Conservation (phyloP, 2,113 vertebrate species). For the Elachura formosa region DNA sequence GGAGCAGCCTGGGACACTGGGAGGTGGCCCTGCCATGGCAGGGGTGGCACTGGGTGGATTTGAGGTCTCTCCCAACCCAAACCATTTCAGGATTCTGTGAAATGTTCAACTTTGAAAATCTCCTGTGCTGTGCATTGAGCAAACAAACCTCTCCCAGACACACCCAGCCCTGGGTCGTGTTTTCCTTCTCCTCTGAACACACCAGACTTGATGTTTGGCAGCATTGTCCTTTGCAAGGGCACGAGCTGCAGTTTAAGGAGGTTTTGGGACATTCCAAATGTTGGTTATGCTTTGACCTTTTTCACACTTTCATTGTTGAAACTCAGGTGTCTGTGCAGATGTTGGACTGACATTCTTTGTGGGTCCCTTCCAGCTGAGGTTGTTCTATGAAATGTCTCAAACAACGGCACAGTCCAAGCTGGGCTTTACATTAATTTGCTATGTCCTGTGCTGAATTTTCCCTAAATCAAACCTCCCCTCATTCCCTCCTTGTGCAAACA, state of each 20-base stretch:
- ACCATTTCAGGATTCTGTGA: neutral
- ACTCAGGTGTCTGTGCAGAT: neutral
- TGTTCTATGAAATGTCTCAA: neutral
- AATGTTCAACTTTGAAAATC: neutral
- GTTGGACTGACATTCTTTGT: neutral
- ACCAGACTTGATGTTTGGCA: neutral
- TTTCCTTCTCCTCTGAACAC: neutral
- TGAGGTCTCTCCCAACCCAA: neutral
- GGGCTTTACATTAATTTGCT: neutral
- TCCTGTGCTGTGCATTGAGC: neutral
- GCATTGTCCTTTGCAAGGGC: neutral
- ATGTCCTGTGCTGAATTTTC: neutral
- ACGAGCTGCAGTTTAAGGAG: neutral
- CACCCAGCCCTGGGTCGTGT: neutral
- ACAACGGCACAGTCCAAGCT: neutral
- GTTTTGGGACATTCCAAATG: neutral
- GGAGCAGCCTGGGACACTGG: neutral
- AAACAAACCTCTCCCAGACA: neutral
- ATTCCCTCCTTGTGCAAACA: neutral
- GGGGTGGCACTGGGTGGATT: accelerated
- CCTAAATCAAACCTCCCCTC: neutral
- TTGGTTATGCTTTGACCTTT: neutral
- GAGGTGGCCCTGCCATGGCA: neutral
- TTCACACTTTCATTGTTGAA: neutral
- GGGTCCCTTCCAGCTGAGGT: neutral